Base-by-base conservation (phyloP, 2,797 vertebrate species). In the Sebastes iracundus region DNA sequence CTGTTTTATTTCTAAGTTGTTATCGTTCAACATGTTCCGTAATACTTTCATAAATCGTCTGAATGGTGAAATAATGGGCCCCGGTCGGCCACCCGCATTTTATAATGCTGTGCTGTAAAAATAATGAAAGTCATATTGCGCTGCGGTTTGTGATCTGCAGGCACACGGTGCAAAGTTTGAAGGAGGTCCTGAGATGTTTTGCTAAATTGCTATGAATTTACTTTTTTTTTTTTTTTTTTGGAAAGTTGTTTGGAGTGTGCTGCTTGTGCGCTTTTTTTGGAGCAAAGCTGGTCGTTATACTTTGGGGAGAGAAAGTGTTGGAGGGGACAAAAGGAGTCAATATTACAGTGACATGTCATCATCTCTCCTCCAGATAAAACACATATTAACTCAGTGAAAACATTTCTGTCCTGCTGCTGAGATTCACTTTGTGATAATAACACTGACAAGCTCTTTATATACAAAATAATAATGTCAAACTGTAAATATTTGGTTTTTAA, bases 51-150 rank as follows among this genome's bases (percentile, higher is more conserved):
- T 88, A 95, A 93, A 92, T 90, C 70, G 77, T 77, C 80, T 88
- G 78, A 76, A 90, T 81, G 76, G 71, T 87, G 75, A 85, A 92
- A 94, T 92, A 93, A 94, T 92, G 88, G 92, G 88, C 72, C 91
- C 86, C 86, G 84, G 91, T 88, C 88, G 93, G 88, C 95, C 96
- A 96, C 96, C 94, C 94, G 93, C 92, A 49, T 90, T 96, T 96
- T 94, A 95, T 42, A 42, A 42, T 42, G 38, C 90, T 89, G 91
- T 74, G 88, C 85, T 72, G 88, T 95, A 93, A 96, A 95, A 94
- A 90, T 93, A 96, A 95, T 95, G 90, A 87, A 92, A 93, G 91
- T 95, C 94, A 96, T 90, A 95, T 94, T 95, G 91, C 53, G 74
- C 87, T 93, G 94, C 80, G 93, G 93, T 91, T 86, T 82, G 27